Conservation (phyloP, 2,888 invertebrate genomes). For the Agriopis marginaria region DNA sequence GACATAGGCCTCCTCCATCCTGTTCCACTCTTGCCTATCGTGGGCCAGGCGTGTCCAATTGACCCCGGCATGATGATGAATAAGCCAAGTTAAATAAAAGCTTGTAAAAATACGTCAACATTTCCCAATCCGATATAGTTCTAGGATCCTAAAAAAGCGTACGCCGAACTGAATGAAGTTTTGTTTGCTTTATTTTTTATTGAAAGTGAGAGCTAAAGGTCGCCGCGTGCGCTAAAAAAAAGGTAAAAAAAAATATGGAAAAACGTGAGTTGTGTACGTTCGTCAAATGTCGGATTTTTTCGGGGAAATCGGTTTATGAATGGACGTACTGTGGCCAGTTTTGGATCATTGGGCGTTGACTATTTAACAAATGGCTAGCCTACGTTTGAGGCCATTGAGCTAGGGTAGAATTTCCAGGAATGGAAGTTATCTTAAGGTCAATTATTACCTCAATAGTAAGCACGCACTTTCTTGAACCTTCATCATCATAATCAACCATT, state of each 20-base stretch:
- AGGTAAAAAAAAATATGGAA: conserved; percentile 37
- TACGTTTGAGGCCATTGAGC: not conserved
- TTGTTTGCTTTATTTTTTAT: conserved; percentile 52
- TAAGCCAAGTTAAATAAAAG: no score
- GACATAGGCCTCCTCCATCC: no score
- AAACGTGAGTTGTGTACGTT: conserved; percentile 41
- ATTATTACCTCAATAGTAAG: no score
- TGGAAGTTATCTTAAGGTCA: not conserved
- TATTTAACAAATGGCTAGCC: not conserved
- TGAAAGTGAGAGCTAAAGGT: conserved; percentile 55
- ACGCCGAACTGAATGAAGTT: conserved; percentile 42
- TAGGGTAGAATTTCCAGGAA: not conserved
- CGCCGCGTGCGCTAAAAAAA: conserved; percentile 36
- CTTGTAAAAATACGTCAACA: no score
- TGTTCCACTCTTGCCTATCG: no score
- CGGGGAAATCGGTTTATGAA: conserved; percentile 42
- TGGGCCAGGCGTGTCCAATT: no score
- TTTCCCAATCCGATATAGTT: conserved; percentile 38
- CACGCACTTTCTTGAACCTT: no score
- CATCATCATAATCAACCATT: no score
- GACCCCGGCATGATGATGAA: no score
- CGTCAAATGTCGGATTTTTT: conserved; percentile 43
- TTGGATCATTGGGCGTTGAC: not conserved
- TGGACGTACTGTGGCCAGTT: conserved; percentile 25
- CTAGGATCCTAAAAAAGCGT: conserved; percentile 54